Percentiles rank a stretch among this genome's conserved stretches.
These are phyloP conservation scores for Oostethus manadensis DNA, from an alignment of 2,113 vertebrate genomes.

Conservation along the genomic window DNA sequence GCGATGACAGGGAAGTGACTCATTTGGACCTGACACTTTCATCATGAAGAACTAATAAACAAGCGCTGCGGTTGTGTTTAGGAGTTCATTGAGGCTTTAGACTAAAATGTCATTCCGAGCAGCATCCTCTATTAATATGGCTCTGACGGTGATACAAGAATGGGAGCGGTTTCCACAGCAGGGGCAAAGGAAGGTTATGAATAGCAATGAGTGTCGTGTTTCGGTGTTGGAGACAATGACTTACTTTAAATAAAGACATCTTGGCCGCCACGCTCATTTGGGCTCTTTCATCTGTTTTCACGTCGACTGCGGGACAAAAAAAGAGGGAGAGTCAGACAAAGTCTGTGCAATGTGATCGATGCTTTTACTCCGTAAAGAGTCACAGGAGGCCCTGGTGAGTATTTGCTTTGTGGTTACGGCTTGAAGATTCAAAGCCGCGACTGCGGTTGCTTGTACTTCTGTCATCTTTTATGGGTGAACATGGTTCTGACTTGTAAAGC, in stretches of 20 bases:
- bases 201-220: constrained; percentile 12
- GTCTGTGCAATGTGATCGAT: too few species aligned
- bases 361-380: not conserved
- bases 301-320: constrained; percentile 54
- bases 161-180: not conserved
- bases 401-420: not conserved
- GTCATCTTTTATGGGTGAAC: constrained; percentile 19
- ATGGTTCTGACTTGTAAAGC: constrained; percentile 11
- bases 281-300: constrained; percentile 73
- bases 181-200: not conserved
- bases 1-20: too few species aligned
- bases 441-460: constrained; percentile 9
- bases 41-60: not conserved
- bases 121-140: not conserved
- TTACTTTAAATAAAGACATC: constrained; percentile 79
- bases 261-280: constrained; percentile 78
- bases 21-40: not conserved
- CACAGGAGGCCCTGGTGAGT: not conserved
- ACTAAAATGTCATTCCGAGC: not conserved
- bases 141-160: not conserved
- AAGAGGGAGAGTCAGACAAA: not conserved
- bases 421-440: not conserved
- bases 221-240: constrained; percentile 18
- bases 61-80: not conserved
- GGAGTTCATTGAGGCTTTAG: not conserved